phyloP scores from a whole-genome alignment of 1,140 invertebrate species.

The Protaetia brevitarsis region DNA sequence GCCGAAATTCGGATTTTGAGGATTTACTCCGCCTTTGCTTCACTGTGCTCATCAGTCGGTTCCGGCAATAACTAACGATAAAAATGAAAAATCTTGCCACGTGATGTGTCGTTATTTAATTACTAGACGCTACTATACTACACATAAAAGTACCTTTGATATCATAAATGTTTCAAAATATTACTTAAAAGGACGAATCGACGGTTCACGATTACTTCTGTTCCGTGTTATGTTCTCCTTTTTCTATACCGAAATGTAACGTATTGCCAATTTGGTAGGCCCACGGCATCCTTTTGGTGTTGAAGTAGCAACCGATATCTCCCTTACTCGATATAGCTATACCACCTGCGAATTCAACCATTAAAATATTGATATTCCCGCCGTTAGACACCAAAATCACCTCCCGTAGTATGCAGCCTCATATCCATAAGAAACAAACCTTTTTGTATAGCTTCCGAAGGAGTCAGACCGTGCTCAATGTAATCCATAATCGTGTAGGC shows the following conservation, averaged over 20 bases:
- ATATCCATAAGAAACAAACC: slow-evolving; percentile 63
- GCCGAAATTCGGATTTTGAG: too few relatives aligned
- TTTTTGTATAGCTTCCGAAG: slow-evolving; percentile 59
- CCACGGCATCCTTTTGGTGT: slow-evolving; percentile 74
- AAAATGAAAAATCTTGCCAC: too few relatives aligned
- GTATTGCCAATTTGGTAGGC: slow-evolving; percentile 62
- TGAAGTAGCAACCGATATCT: slow-evolving; percentile 68
- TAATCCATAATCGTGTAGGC: slow-evolving; percentile 66
- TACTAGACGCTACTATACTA: too few relatives aligned
- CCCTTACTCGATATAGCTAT: slow-evolving; percentile 68
- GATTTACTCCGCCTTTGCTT: too few relatives aligned
- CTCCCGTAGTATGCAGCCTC: slow-evolving; percentile 66
- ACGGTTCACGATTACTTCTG: not conserved
- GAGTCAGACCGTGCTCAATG: slow-evolving; percentile 60
- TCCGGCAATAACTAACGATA: too few relatives aligned
- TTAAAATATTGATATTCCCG: not conserved
- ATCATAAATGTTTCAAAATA: too few relatives aligned
- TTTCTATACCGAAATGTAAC: slow-evolving; percentile 64
- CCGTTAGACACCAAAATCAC: slow-evolving; percentile 37
- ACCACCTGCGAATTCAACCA: slow-evolving; percentile 53
- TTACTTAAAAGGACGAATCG: not conserved
- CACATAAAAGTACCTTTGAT: too few relatives aligned
- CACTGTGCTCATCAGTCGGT: too few relatives aligned
- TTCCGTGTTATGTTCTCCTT: slow-evolving; percentile 45
- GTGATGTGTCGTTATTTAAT: too few relatives aligned